A percentile compares a stretch with the other conserved stretches of the same genome.
Conservation (phyloP, 2,888 invertebrate genomes). For the Tenthredo distinguenda region DNA sequence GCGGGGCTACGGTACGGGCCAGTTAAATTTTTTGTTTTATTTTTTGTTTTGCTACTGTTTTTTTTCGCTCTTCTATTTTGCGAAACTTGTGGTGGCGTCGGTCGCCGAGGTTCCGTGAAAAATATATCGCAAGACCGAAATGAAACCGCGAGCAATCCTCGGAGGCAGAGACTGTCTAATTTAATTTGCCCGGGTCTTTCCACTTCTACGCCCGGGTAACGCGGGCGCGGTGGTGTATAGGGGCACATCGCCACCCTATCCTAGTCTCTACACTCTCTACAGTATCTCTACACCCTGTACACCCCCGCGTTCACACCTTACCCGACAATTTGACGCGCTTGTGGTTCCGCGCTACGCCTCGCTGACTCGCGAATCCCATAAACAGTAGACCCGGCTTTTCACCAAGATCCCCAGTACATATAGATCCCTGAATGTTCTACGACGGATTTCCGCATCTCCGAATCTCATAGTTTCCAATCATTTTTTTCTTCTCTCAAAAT, state of each 20-base stretch:
- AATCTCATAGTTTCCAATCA: neutral
- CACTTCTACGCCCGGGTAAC: constrained; percentile 55
- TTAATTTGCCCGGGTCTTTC: constrained; percentile 65
- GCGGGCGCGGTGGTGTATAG: constrained; percentile 6
- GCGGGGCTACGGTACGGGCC: too few relatives aligned
- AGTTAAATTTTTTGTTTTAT: neutral
- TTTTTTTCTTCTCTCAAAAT: neutral
- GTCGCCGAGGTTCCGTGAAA: constrained; percentile 38
- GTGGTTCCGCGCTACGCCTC: constrained; percentile 49
- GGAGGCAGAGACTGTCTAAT: constrained; percentile 67
- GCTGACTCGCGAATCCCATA: constrained; percentile 36
- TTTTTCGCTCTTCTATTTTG: neutral
- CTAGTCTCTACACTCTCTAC: neutral
- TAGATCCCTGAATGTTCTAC: constrained; percentile 7
- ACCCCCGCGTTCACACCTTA: constrained; percentile 59
- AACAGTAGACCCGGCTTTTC: constrained; percentile 27
- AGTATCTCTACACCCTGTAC: neutral
- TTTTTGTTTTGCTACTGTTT: neutral
- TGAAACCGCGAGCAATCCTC: constrained; percentile 66
- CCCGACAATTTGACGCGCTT: constrained; percentile 63
- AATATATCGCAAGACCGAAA: constrained; percentile 63
- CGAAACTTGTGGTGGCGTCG: neutral
- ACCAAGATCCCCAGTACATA: neutral
- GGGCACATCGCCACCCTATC: constrained; percentile 43
- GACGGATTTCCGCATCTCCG: constrained; percentile 22